These are phyloP conservation scores for Pseudois nayaur DNA, from an alignment of 2,113 vertebrate species.

Conservation along the genomic window DNA sequence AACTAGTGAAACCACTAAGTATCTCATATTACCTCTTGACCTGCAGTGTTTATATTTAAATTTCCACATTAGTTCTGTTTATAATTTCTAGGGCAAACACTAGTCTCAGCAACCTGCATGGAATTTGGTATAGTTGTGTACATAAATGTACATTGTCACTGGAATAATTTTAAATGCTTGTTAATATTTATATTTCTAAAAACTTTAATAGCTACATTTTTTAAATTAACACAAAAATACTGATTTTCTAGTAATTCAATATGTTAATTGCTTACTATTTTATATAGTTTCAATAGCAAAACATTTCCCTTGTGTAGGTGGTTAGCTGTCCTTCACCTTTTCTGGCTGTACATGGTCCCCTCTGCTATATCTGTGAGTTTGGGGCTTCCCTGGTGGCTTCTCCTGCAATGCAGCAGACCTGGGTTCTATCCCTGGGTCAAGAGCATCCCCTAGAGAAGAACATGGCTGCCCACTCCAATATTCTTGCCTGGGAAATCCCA, in stretches of 20 bases:
- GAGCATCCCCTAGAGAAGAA: background rate
- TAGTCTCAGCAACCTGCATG: background rate
- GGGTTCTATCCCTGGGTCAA: background rate
- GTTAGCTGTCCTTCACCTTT: background rate
- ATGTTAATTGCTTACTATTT: background rate
- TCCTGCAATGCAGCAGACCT: background rate
- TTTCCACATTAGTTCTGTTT: slow-evolving; percentile 29
- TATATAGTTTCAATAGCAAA: background rate
- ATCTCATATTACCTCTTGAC: background rate
- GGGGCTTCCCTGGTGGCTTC: background rate
- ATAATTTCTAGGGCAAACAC: slow-evolving; percentile 54
- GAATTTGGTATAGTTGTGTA: background rate
- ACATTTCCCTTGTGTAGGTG: background rate
- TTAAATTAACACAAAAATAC: background rate
- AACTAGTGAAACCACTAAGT: background rate
- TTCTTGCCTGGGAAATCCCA: background rate
- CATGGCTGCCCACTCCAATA: background rate
- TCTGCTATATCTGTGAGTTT: background rate
- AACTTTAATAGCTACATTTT: background rate
- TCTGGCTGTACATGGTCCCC: accelerated
- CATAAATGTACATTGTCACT: slow-evolving; percentile 1
- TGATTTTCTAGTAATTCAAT: background rate
- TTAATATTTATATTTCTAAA: slow-evolving; percentile 23
- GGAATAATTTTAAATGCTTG: background rate
- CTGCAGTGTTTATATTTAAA: slow-evolving; percentile 42